Evolutionary conservation across 2,888 invertebrate species (phyloP), one percentile per base, ranked within the genome.

Genomic region (Synergus gifuensis): DNA sequence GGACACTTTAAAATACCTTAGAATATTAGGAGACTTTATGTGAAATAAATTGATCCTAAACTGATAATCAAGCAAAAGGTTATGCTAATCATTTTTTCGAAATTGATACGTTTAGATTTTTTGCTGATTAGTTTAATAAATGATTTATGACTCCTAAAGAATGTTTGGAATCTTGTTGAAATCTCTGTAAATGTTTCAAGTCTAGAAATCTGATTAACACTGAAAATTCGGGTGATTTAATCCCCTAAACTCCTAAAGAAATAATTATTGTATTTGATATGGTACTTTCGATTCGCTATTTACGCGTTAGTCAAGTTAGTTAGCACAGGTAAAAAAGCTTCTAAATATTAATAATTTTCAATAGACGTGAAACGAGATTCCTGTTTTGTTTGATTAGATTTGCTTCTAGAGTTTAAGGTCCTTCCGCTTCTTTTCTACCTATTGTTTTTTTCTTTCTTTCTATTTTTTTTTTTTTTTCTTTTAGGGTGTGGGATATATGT

Each of bases 401-500:
- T 67, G 76, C 76, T 79, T 79, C 66, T 76, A 67, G 77, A 60
- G 54, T 73, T 73, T 73, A 58, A 73, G 54, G 36, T 73, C 73
- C 49, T 73, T 36, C 49, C 54, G 54, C 54, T 54, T 54, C 54
- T 73, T 54, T 16, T n/a, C 40, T 16, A 58, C 62, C 46, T 64
- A 18, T 46, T 28, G 28, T 28, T 28, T 69, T 42, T 14, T 76
- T 76, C 42, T 28, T 76, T n/a, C n/a, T n/a, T n/a, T n/a, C n/a
- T n/a, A n/a, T n/a, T n/a, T 42, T 54, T 14, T 28, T 62, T 66
- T 76, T 62, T 79, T 79, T 67, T 67, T n/a, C 63, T 77, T 77
- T 69, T 28, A 77, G 73, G 54, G 62, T 73, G 54, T 46, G 79
- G 62, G 73, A 46, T 22, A 78, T 67, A 67, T 69, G 83, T 84